Evolutionary conservation across 2,888 invertebrate genomes (phyloP).

Genomic region (Anthrax anthrax): DNA sequence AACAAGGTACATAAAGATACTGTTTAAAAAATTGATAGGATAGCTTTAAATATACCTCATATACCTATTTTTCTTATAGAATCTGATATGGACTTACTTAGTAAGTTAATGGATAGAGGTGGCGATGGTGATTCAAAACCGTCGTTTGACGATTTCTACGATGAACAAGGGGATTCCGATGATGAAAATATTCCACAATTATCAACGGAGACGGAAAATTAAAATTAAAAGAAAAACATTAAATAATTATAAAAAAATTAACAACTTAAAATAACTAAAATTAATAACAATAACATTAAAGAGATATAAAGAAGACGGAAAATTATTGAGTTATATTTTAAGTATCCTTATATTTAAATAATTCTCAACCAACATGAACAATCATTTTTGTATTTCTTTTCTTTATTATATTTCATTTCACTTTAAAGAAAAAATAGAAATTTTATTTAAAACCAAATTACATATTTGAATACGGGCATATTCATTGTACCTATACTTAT

Average conservation of each 20-base stretch:
- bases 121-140: constrained; percentile 44
- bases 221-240: constrained; percentile 18
- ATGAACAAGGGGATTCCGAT: constrained; percentile 54
- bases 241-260: constrained; percentile 2
- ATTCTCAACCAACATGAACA: too few species aligned
- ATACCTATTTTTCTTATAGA: neutral
- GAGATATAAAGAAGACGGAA: constrained; percentile 2
- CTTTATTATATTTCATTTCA: too few species aligned
- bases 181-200: constrained; percentile 39
- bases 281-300: neutral
- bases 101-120: constrained; percentile 10
- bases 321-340: neutral
- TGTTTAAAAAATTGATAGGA: neutral
- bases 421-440: too few species aligned
- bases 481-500: too few species aligned
- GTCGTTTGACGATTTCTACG: constrained; percentile 60
- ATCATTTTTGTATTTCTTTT: too few species aligned
- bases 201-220: constrained; percentile 28
- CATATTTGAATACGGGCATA: too few species aligned
- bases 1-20: constrained; percentile 44
- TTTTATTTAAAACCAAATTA: too few species aligned
- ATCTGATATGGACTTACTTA: neutral
- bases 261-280: constrained; percentile 2
- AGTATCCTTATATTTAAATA: too few species aligned
- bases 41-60: neutral